Evolutionary conservation across 1,140 invertebrate species (phyloP).

Genomic region (Hyles vespertilio): DNA sequence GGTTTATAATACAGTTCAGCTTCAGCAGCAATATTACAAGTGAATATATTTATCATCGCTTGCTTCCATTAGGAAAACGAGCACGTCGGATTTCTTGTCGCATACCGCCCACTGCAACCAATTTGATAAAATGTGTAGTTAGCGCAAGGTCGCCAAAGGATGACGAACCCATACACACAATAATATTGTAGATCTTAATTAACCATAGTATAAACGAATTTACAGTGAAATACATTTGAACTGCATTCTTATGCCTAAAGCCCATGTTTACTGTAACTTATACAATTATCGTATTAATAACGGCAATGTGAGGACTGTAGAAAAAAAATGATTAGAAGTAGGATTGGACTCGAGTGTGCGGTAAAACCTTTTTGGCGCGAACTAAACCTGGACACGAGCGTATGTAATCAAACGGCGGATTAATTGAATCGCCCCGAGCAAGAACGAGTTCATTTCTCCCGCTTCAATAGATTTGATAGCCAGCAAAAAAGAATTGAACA

Average conservation of each 20-base stretch:
- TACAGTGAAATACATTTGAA: too few species aligned
- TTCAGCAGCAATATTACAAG: neutral
- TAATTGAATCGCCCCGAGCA: constrained; percentile 48
- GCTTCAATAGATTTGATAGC: neutral
- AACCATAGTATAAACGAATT: constrained; percentile 2
- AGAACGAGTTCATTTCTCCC: constrained; percentile 23
- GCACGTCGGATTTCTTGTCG: constrained; percentile 56
- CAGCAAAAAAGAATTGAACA: too few species aligned
- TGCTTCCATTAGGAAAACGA: constrained; percentile 38
- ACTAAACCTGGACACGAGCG: constrained; percentile 14
- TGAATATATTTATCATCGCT: constrained; percentile 3
- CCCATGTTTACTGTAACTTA: too few species aligned
- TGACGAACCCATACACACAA: constrained; percentile 50
- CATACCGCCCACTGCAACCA: constrained; percentile 51
- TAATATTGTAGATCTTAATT: constrained; percentile 38
- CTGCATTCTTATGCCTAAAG: too few species aligned
- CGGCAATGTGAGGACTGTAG: too few species aligned
- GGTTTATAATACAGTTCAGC: neutral
- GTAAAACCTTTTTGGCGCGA: constrained; percentile 9
- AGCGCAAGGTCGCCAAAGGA: constrained; percentile 67
- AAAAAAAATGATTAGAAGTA: neutral
- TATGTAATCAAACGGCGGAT: constrained; percentile 17
- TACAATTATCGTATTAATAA: too few species aligned
- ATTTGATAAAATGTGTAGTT: constrained; percentile 64
- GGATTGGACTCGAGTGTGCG: constrained; percentile 1